Evolutionary conservation across 2,888 invertebrate genomes (phyloP), one percentile per base, ranked within the genome.

Genomic region (Spilarctia lutea): DNA sequence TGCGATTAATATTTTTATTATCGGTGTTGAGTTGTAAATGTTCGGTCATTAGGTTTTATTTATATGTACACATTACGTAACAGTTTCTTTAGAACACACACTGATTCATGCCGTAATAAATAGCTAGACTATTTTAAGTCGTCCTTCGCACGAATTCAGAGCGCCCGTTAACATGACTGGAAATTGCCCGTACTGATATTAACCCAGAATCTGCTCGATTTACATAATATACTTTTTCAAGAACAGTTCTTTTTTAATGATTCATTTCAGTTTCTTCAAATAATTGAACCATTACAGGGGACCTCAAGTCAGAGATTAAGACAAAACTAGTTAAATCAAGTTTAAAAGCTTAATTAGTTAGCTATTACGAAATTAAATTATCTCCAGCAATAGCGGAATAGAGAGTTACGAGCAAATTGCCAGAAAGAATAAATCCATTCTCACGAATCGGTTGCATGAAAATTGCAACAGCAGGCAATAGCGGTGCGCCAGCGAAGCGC

Each of bases 391-490:
- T 89, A 88, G 88, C 87, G 87, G 89, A 90, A 90, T 89, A 88
- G 88, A 87, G 87, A 91, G 90, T 90, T 90, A 89, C 89, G 90
- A 91, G 90, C 90, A 93, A 93, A 94, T 93, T 92, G 91, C 91
- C 90, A 92, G 93, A 93, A 94, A 93, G 92, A 93, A 94, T 91
- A 92, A 93, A 94, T 94, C 92, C 91, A 91, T 93, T 93, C 92
- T 91, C 90, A 91, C 90, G 91, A 89, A 93, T 94, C 92, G 92
- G 93, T 92, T 94, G 94, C 94, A 94, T 93, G 94, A 93, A 94
- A 93, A 94, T 94, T 94, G 94, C 94, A 94, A 93, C 93, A 93
- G 93, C 92, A 89, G 91, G 92, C 92, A 90, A 92, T 92, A 91
- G 91, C 91, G 88, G 91, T 88, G 90, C 91, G 92, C 92, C 94